phyloP scores from a whole-genome alignment of 2,888 invertebrate species.

The Entomobrya multifasciata region DNA sequence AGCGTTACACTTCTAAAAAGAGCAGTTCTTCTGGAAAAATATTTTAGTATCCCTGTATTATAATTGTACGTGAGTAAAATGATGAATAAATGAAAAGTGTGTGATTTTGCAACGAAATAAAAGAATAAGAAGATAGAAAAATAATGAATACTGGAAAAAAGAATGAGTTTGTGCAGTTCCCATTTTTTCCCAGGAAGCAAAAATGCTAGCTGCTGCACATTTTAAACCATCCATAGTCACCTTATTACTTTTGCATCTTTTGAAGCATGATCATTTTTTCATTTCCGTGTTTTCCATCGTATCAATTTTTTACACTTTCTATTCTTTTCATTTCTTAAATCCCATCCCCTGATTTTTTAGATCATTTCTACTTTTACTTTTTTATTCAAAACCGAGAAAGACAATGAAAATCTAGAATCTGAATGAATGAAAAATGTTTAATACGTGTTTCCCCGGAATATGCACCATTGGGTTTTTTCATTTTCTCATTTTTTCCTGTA shows the following conservation, averaged over 20 bases:
- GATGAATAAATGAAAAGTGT: too few species aligned
- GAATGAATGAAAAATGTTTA: not conserved
- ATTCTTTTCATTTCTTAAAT: not conserved
- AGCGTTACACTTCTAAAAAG: too few species aligned
- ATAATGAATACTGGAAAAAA: not conserved
- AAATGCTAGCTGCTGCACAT: too few species aligned
- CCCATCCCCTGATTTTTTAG: not conserved
- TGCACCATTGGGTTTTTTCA: constrained; percentile 11
- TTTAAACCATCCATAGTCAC: too few species aligned
- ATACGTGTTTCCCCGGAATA: not conserved
- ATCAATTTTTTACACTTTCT: not conserved
- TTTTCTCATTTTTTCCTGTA: not conserved
- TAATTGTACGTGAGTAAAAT: too few species aligned
- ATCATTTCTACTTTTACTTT: not conserved
- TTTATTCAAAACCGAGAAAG: not conserved
- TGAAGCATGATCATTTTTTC: not conserved
- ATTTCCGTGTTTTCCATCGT: not conserved
- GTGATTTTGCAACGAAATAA: too few species aligned
- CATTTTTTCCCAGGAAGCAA: not conserved
- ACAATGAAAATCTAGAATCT: not conserved
- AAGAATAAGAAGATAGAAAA: too few species aligned
- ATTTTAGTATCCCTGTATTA: too few species aligned
- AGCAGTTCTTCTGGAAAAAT: too few species aligned
- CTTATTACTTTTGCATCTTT: too few species aligned
- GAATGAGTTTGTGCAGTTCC: not conserved